Base-by-base conservation (phyloP, 2,888 invertebrate species). In the Brenthis ino region DNA sequence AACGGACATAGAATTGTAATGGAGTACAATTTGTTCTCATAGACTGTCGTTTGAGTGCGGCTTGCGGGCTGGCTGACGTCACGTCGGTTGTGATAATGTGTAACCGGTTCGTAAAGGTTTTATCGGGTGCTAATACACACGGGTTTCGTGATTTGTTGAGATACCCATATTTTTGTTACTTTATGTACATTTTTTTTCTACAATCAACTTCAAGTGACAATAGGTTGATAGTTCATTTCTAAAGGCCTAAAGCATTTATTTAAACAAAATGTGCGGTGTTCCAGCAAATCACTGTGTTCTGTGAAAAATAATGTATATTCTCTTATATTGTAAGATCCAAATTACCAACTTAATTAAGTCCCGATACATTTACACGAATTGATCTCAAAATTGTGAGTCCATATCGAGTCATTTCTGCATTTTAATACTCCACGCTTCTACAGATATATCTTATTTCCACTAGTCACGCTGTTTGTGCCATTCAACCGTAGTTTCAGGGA, bases 321-420 rank as follows among this genome's bases (percentile, higher is more conserved):
- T 68, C 68, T 55, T 73, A 72, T 71, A 71, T 71, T 74, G 67
- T 75, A 74, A 73, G 71, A 70, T 73, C 60, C 69, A 56, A 50
- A 37, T 65, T 58, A 75, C 70, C 75, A 72, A 68, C 69, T 74
- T 68, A 74, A 65, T 73, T 72, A 75, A 74, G 71, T 76, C 78
- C 80, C 77, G 86, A 81, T 84, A 82, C 37, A 43, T 43, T 43
- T 43, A 43, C 82, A 84, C 70, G 43, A 65, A 72, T 71, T 90
- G 91, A 91, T 91, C 91, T 92, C 91, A 91, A 88, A 88, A 88
- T 86, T 86, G 83, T 85, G 84, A 87, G 84, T 85, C 85, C 82
- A 82, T 81, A 70, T 61, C 84, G 79, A 89, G 89, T 88, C 88
- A 86, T 86, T 85, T 83, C 82, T 83, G 85, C 87, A 87, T 88